These are phyloP conservation scores for Drosophila formosana DNA, from an alignment of 2,888 invertebrate genomes.

Conservation along the genomic window DNA sequence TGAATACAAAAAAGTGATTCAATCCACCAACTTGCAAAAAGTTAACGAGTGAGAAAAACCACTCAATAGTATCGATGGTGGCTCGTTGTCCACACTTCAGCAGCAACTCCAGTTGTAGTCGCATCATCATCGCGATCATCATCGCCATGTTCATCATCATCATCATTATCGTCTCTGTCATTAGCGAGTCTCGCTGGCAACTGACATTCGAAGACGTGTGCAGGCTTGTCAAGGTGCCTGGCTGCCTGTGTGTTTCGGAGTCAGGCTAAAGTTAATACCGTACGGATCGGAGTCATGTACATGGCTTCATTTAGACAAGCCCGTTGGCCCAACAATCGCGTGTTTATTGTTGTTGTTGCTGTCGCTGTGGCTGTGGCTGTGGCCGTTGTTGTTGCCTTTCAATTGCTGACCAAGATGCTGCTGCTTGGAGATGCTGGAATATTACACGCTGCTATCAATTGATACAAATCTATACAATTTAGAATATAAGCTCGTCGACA, in stretches of 20 bases:
- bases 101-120: background rate
- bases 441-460: constrained; percentile 69
- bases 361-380: constrained; percentile 29
- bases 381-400: constrained; percentile 38
- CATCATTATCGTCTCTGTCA: background rate
- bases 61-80: background rate
- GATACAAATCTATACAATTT: constrained; percentile 73
- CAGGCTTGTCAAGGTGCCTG: constrained; percentile 76
- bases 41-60: background rate
- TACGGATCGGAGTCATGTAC: constrained; percentile 36
- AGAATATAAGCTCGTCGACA: constrained; percentile 44
- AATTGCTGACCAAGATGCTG: constrained; percentile 44
- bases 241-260: constrained; percentile 4
- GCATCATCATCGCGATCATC: constrained; percentile 9
- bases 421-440: constrained; percentile 37
- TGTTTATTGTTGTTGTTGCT: constrained; percentile 22
- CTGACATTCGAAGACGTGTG: constrained; percentile 62
- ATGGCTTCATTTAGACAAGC: constrained; percentile 74
- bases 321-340: constrained; percentile 62
- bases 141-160: constrained; percentile 2
- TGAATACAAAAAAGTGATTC: too few relatives aligned
- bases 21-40: too few relatives aligned
- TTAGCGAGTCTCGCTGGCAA: constrained; percentile 30
- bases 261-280: constrained; percentile 34
- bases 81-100: background rate